A percentile compares a stretch with the other conserved stretches of the same genome.
Conservation (phyloP, 2,888 invertebrate genomes). For the Amphimallon solstitiale region DNA sequence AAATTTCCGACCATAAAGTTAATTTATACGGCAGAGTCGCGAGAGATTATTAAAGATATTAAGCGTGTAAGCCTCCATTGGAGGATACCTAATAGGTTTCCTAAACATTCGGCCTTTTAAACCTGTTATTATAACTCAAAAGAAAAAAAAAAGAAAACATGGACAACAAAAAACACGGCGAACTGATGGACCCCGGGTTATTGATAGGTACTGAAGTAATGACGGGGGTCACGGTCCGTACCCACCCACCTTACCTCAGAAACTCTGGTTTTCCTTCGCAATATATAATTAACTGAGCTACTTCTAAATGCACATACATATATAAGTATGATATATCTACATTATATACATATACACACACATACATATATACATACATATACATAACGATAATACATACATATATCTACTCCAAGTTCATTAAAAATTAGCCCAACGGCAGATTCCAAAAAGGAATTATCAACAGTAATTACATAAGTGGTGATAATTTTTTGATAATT, state of each 20-base stretch:
- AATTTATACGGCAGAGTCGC: slow-evolving; percentile 57
- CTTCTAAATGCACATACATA: not conserved
- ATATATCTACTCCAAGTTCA: not conserved
- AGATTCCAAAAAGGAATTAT: no score
- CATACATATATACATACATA: not conserved
- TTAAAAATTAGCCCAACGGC: not conserved
- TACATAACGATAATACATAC: not conserved
- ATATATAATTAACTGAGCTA: slow-evolving; percentile 21
- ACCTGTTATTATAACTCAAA: slow-evolving; percentile 59
- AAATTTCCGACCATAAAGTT: slow-evolving; percentile 59
- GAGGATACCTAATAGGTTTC: slow-evolving; percentile 50
- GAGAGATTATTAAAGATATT: slow-evolving; percentile 58
- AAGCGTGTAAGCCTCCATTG: slow-evolving; percentile 53
- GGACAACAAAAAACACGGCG: slow-evolving; percentile 48
- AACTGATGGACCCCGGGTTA: slow-evolving; percentile 45
- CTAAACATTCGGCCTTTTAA: slow-evolving; percentile 53
- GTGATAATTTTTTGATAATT: no score
- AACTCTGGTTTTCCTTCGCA: slow-evolving; percentile 21
- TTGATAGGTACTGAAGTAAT: slow-evolving; percentile 50
- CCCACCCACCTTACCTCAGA: slow-evolving; percentile 36
- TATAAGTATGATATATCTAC: not conserved
- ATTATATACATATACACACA: not conserved
- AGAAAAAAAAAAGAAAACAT: slow-evolving; percentile 41
- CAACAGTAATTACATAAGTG: no score
- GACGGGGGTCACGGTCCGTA: slow-evolving; percentile 50